phyloP scores from a whole-genome alignment of 2,888 invertebrate genomes.

The Gymnoscelis rufifasciata region DNA sequence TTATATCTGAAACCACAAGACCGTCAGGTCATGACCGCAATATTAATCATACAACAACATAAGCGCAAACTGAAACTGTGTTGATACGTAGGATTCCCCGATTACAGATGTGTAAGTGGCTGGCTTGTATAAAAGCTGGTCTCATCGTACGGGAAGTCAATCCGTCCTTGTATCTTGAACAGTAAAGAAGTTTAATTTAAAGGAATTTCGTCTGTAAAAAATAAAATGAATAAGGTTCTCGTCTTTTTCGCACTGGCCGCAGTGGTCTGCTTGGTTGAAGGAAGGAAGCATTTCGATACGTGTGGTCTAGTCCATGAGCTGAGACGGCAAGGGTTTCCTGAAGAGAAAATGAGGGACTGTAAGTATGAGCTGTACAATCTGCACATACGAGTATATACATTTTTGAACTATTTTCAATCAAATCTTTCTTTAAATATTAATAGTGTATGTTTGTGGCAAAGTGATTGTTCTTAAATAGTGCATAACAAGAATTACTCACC shows the following conservation, averaged over 20 bases:
- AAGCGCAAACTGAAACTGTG: neutral
- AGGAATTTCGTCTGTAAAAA: neutral
- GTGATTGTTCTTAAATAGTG: no score
- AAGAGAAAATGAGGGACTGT: conserved; percentile 46
- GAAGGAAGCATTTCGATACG: conserved; percentile 36
- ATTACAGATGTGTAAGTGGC: neutral
- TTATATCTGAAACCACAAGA: neutral
- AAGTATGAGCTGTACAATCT: no score
- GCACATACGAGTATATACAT: no score
- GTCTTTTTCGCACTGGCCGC: conserved; percentile 19
- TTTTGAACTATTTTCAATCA: no score
- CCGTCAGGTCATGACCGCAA: conserved; percentile 2
- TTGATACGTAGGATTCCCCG: conserved; percentile 14
- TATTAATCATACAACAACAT: neutral
- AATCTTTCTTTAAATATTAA: no score
- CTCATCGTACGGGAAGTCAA: conserved; percentile 4
- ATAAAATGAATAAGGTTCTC: conserved; percentile 29
- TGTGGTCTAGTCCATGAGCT: conserved; percentile 45
- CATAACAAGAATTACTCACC: no score
- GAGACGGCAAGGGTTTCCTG: conserved; percentile 43
- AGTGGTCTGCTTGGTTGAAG: conserved; percentile 28
- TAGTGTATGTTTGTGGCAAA: no score
- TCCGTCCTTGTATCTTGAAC: neutral
- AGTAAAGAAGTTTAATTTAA: conserved; percentile 1
- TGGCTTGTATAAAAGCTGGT: conserved; percentile 20